phyloP scores from a whole-genome alignment of 2,113 vertebrate genomes.

The Phoxinus phoxinus region DNA sequence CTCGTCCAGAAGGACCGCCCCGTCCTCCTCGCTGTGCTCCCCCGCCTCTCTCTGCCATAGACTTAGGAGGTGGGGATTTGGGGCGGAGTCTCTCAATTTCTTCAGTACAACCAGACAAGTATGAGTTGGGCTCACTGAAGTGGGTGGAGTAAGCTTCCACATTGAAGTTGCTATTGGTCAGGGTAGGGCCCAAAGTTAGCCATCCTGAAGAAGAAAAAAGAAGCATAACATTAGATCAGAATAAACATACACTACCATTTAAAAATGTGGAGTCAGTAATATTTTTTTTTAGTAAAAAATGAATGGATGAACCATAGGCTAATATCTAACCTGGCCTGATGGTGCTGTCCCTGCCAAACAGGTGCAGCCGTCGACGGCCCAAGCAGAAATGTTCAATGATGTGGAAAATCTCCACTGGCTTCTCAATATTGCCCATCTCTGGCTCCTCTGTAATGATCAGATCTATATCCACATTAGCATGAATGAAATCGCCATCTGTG shows the following conservation, averaged over 20 bases:
- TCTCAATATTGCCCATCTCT: constrained; percentile 97
- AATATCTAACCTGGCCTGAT: constrained; percentile 86
- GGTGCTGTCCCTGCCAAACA: constrained; percentile 96
- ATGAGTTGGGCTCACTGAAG: constrained; percentile 84
- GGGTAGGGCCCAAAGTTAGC: constrained; percentile 95
- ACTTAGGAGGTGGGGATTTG: constrained; percentile 92
- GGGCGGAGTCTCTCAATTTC: constrained; percentile 96
- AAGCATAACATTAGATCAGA: neutral
- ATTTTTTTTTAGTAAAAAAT: neutral
- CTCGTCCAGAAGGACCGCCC: constrained; percentile 86
- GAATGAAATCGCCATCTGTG: constrained; percentile 96
- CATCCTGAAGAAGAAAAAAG: constrained; percentile 79
- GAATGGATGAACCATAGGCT: neutral
- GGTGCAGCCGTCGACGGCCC: constrained; percentile 89
- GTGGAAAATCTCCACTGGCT: constrained; percentile 97
- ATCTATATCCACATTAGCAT: constrained; percentile 97
- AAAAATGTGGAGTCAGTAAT: neutral
- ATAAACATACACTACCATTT: neutral
- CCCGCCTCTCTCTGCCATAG: constrained; percentile 89
- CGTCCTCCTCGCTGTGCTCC: constrained; percentile 89
- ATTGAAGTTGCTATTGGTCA: constrained; percentile 98
- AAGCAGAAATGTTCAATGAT: constrained; percentile 98
- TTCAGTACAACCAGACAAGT: constrained; percentile 93
- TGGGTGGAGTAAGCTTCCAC: constrained; percentile 86
- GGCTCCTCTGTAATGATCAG: constrained; percentile 98